Evolutionary conservation across 2,113 vertebrate species (phyloP).

Genomic region (Megaceryle torquata): DNA sequence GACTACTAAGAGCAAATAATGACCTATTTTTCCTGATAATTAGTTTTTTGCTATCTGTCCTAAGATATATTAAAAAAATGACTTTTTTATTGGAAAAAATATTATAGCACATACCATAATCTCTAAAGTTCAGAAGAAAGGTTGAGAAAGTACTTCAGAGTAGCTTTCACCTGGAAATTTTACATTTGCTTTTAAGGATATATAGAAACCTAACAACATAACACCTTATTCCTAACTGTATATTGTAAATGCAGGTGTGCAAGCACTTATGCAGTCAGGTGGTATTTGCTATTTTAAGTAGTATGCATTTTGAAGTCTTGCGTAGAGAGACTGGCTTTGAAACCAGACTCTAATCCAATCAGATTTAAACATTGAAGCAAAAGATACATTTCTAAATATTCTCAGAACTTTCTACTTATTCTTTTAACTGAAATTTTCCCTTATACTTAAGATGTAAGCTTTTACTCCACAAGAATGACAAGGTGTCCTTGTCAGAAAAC

Average conservation of each 20-base stretch:
- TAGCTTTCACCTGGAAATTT: not conserved
- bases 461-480: not conserved
- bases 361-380: not conserved
- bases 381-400: not conserved
- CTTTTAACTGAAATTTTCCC: not conserved
- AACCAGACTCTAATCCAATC: not conserved
- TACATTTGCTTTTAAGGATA: not conserved
- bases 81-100: not conserved
- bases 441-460: not conserved
- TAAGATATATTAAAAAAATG: not conserved
- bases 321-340: not conserved
- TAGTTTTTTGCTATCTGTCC: conserved; percentile 2
- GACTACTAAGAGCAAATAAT: not conserved
- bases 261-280: not conserved
- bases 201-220: not conserved
- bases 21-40: not conserved
- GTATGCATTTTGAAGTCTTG: not conserved
- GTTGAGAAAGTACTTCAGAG: not conserved
- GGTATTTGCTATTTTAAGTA: not conserved
- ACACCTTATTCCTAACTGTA: not conserved
- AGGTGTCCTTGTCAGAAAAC: not conserved
- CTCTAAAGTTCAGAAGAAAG: not conserved
- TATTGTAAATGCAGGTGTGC: not conserved
- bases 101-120: not conserved
- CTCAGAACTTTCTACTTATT: not conserved